Evolutionary conservation across 1,140 invertebrate species (phyloP).

Genomic region (Colletes gigas): DNA sequence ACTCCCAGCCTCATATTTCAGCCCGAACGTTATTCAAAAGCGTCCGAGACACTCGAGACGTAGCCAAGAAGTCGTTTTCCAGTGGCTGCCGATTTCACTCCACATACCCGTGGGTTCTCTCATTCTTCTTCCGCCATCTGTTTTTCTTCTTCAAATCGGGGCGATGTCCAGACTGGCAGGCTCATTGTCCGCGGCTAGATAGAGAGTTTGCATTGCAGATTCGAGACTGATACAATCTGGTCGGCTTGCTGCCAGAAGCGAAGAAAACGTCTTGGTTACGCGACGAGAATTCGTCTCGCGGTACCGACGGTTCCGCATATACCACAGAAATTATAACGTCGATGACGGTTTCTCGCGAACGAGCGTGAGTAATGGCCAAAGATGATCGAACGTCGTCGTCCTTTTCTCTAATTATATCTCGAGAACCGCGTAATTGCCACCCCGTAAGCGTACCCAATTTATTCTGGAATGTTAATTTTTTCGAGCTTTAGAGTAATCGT

Average conservation of each 20-base stretch:
- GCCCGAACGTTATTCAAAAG: constrained; percentile 4
- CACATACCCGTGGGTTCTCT: background rate
- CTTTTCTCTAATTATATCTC: no score
- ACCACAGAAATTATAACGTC: constrained; percentile 19
- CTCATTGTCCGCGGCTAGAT: constrained; percentile 52
- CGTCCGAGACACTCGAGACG: constrained; percentile 29
- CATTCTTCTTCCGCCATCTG: background rate
- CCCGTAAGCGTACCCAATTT: no score
- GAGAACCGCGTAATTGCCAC: no score
- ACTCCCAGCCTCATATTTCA: constrained; percentile 17
- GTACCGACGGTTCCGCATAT: background rate
- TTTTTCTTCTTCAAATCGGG: constrained; percentile 39
- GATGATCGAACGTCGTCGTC: background rate
- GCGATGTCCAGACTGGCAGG: constrained; percentile 46
- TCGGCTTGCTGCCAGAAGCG: constrained; percentile 45
- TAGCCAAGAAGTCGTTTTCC: constrained; percentile 18
- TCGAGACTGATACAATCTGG: constrained; percentile 54
- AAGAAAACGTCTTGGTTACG: constrained; percentile 22
- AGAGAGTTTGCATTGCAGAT: constrained; percentile 66
- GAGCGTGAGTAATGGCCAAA: background rate
- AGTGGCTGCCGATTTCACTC: constrained; percentile 42
- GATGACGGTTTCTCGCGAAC: background rate
- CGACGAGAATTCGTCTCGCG: constrained; percentile 43
- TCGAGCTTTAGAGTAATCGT: no score
- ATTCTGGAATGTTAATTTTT: no score